Evolutionary conservation across 2,797 vertebrate genomes (phyloP).

Genomic region (Jordanella pulchra): DNA sequence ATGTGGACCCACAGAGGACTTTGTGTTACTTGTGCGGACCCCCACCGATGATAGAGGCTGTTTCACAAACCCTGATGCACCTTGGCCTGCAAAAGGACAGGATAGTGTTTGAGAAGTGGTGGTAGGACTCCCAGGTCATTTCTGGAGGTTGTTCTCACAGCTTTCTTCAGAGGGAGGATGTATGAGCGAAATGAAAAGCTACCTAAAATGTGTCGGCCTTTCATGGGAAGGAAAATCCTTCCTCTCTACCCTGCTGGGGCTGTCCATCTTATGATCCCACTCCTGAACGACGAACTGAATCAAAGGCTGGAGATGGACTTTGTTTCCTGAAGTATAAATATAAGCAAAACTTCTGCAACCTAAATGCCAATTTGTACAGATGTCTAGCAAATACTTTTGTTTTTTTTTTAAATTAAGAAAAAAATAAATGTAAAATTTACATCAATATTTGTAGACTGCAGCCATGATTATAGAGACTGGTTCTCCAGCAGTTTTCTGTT

Average conservation of each 20-base stretch:
- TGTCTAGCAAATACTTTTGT: background rate
- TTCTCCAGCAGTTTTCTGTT: background rate
- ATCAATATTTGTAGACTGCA: background rate
- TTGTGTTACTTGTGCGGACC: conserved; percentile 96
- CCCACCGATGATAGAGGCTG: conserved; percentile 91
- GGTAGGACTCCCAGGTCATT: conserved; percentile 77
- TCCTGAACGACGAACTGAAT: conserved; percentile 24
- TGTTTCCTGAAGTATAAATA: conserved; percentile 16
- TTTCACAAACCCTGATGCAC: conserved; percentile 82
- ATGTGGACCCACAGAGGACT: conserved; percentile 79
- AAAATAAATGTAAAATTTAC: background rate
- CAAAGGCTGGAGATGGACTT: conserved; percentile 19
- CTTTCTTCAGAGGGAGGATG: background rate
- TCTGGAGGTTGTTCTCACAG: background rate
- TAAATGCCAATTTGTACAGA: background rate
- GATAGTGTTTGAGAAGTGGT: conserved; percentile 97
- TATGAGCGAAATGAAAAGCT: conserved; percentile 10
- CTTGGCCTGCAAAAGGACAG: conserved; percentile 81
- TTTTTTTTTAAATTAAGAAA: background rate
- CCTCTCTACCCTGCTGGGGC: conserved; percentile 22
- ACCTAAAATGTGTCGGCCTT: background rate
- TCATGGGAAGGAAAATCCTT: conserved; percentile 7
- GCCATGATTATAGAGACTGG: background rate
- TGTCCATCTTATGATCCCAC: conserved; percentile 11
- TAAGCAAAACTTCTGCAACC: conserved; percentile 22